A percentile compares a stretch with the other conserved stretches of the same genome.
Conservation (phyloP, 2,113 vertebrate species). For the Brachyhypopomus occidentalis region DNA sequence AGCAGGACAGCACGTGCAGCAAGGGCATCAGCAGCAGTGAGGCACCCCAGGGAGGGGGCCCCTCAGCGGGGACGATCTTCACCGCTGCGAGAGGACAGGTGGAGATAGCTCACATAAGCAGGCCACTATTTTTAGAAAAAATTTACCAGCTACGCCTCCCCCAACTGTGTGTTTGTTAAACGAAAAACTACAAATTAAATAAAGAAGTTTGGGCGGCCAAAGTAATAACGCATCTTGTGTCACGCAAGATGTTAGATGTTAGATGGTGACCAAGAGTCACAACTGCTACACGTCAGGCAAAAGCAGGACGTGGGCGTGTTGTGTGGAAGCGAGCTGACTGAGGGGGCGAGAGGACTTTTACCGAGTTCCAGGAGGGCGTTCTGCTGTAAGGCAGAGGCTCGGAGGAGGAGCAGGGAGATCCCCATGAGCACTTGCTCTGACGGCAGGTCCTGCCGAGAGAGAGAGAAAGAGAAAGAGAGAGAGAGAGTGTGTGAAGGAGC, state of each 20-base stretch:
- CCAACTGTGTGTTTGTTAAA: no score
- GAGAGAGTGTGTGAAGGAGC: constrained; percentile 10
- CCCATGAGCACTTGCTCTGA: constrained; percentile 79
- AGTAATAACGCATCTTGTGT: no score
- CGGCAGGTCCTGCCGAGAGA: constrained; percentile 77
- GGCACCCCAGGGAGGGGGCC: constrained; percentile 66
- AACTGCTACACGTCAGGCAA: neutral
- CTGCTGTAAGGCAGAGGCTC: constrained; percentile 84
- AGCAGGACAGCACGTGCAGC: constrained; percentile 85
- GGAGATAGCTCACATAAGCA: neutral
- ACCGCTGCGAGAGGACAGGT: constrained; percentile 69
- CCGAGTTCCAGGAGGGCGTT: constrained; percentile 84
- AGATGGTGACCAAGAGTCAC: neutral
- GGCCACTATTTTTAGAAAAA: no score
- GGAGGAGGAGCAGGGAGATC: constrained; percentile 81
- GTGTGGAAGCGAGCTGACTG: neutral
- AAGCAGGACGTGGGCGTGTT: neutral
- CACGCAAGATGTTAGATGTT: neutral
- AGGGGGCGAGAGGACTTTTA: constrained; percentile 64
- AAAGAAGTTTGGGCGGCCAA: no score
- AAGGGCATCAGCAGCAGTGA: constrained; percentile 82
- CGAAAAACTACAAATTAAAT: no score
- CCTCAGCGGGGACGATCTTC: constrained; percentile 74
- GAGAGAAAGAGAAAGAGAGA: constrained; percentile 22
- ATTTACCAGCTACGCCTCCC: no score